Conservation (phyloP, 1,140 invertebrate genomes). For the Heliconius himera region DNA sequence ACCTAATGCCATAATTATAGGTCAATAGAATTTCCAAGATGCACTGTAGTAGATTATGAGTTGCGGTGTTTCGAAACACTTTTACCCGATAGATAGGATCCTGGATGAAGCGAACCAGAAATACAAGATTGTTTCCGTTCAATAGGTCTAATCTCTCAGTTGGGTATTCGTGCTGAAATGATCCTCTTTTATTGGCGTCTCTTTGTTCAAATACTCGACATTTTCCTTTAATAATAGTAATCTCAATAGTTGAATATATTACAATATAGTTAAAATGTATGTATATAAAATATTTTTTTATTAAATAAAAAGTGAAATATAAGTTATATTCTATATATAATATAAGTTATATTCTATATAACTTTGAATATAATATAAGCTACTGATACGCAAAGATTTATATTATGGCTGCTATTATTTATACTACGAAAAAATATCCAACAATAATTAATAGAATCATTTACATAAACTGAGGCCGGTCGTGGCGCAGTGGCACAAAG, state of each 20-base stretch:
- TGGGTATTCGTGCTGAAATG: slow-evolving; percentile 75
- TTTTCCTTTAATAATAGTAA: slow-evolving; percentile 30
- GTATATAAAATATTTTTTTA: no score
- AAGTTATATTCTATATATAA: no score
- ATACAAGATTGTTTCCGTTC: slow-evolving; percentile 79
- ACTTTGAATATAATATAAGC: no score
- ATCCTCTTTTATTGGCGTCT: slow-evolving; percentile 75
- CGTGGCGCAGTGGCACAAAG: no score
- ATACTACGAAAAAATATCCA: no score
- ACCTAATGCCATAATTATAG: slow-evolving; percentile 19
- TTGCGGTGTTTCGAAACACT: slow-evolving; percentile 56
- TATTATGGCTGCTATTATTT: no score
- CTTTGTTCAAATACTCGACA: slow-evolving; percentile 67
- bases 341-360: no score
- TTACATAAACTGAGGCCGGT: no score
- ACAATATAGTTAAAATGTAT: neutral
- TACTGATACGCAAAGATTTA: no score
- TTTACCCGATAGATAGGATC: slow-evolving; percentile 58
- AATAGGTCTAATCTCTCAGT: slow-evolving; percentile 76
- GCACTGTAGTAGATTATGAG: slow-evolving; percentile 25
- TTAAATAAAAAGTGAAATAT: neutral
- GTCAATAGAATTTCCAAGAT: neutral
- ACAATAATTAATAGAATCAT: no score
- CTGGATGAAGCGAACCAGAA: slow-evolving; percentile 68
- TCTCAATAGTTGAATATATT: slow-evolving; percentile 14